Evolutionary conservation across 2,797 vertebrate genomes (phyloP).

Genomic region (Siniperca undulata): DNA sequence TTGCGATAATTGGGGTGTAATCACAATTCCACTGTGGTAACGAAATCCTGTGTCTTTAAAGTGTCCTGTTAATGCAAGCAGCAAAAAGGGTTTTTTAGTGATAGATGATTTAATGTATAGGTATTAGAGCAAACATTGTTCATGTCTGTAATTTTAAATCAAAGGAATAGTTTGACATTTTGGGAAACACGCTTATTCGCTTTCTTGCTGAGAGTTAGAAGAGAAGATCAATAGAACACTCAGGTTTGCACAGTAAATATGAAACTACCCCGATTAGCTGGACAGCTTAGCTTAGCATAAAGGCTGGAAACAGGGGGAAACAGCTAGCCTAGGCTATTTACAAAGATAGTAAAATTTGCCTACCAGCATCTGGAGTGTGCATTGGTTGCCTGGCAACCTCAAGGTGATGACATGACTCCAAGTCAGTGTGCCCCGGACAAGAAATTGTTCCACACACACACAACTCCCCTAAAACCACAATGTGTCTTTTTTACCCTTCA

Average conservation of each 20-base stretch:
- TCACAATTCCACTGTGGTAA: constrained; percentile 66
- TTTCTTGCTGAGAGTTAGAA: neutral
- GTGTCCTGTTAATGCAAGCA: constrained; percentile 26
- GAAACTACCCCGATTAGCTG: neutral
- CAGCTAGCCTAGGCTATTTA: neutral
- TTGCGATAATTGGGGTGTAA: constrained; percentile 68
- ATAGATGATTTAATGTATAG: neutral
- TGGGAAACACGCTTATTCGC: neutral
- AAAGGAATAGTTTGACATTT: neutral
- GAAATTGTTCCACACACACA: neutral
- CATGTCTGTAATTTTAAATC: neutral
- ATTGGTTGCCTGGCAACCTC: neutral
- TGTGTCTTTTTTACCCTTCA: neutral
- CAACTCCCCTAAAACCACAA: neutral
- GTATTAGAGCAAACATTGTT: constrained; percentile 5
- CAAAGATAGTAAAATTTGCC: neutral
- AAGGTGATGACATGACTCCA: neutral
- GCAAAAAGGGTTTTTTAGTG: constrained; percentile 14
- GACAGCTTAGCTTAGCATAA: neutral
- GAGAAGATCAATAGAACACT: neutral
- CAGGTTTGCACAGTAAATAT: neutral
- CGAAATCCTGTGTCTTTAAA: constrained; percentile 51
- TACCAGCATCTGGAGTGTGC: neutral
- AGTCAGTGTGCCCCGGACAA: neutral
- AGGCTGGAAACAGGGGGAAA: neutral